Base-by-base conservation (phyloP, 2,113 vertebrate species). In the Arothron firmamentum region DNA sequence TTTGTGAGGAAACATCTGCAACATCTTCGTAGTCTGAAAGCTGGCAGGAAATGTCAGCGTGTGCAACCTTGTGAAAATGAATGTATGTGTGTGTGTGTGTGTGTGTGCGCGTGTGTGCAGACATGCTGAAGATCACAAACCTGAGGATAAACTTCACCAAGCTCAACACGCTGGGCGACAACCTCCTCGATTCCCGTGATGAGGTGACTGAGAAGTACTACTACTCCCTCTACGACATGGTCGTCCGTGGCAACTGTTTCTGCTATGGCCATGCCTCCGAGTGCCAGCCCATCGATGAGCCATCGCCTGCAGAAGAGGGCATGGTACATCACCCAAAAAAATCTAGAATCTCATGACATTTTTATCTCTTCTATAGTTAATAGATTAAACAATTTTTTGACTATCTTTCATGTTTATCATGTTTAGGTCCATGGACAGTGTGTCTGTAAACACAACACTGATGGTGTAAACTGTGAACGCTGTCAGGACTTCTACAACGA, bases 131-230 rank as follows among this genome's bases (percentile, higher is more conserved):
- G 86, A 98, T 99, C 86, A 98, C 97, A 5, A 98, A 98, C 82
- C 74, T 99, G 71, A 92, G 94, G 28, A 88, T 98, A 58, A 94
- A 91, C 50, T 97, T 98, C 53, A 61, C 90, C 50, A 96, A 92
- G 75, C 91, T 98, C 38, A 95, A 98, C 82, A 98, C 94, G 0
- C 75, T 98, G 79, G 96, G 95, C 18, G 96, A 99, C 81, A 94
- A 97, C 77, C 91, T 97, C 31, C 70, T 98, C 56, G 95, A 98
- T 86, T 92, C 91, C 0, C 90, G 95, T 51, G 88, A 94, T 47
- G 95, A 97, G 82, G 95, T 98, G 79, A 91, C 90, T 23, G 93
- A 98, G 76, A 99, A 98, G 82, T 98, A 98, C 83, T 99, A 98
- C 75, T 99, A 98, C 0, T 90, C 95, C 3, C 85, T 99, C 52